Percentiles rank a stretch among this genome's conserved stretches.
phyloP scores from a whole-genome alignment of 2,888 invertebrate species.

The Heliconius cydno region DNA sequence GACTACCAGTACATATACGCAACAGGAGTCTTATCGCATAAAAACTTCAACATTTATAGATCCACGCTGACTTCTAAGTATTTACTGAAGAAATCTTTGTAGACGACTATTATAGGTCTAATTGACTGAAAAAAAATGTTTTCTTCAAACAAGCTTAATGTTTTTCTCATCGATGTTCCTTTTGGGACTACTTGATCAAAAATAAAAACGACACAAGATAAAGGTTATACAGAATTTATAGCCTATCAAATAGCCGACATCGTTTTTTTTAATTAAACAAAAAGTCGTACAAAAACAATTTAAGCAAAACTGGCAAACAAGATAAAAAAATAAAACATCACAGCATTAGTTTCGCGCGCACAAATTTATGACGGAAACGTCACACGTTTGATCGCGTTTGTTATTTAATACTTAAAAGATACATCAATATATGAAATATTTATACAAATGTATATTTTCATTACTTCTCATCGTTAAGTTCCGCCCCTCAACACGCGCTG shows the following conservation, averaged over 20 bases:
- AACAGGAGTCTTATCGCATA: constrained; percentile 37
- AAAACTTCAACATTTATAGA: constrained; percentile 41
- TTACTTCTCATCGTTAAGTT: no score
- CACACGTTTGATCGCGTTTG: constrained; percentile 6
- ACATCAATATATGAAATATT: constrained; percentile 22
- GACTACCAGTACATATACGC: constrained; percentile 38
- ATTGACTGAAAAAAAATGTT: no score
- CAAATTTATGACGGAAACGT: constrained; percentile 21
- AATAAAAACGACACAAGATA: background rate
- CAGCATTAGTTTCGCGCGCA: background rate
- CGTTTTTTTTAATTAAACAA: background rate
- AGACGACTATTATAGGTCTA: constrained; percentile 1
- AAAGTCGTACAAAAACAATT: background rate
- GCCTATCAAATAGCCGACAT: background rate
- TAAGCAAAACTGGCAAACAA: background rate
- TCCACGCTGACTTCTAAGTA: constrained; percentile 19
- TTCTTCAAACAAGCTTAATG: background rate
- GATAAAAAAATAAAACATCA: constrained; percentile 2
- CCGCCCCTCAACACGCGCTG: no score
- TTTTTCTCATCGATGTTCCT: background rate
- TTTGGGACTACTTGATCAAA: background rate
- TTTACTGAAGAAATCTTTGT: constrained; percentile 15
- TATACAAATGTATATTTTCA: no score
- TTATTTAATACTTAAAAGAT: constrained; percentile 27
- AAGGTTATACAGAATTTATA: background rate